A percentile compares a stretch with the other conserved stretches of the same genome.
phyloP scores from a whole-genome alignment of 2,113 vertebrate genomes.

The Limnothrissa miodon region DNA sequence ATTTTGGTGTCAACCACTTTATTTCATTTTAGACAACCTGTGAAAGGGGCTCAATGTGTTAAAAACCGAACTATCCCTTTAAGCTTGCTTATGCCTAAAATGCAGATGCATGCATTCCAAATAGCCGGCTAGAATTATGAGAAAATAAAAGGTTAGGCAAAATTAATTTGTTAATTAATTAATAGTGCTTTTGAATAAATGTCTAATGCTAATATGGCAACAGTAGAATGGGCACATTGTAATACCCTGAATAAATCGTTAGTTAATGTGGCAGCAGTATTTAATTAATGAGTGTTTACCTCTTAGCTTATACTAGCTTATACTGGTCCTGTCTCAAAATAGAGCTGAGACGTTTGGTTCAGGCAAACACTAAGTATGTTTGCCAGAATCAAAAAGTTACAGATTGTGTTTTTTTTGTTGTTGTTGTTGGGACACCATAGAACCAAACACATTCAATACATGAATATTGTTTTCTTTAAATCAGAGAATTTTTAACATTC shows the following conservation, averaged over 20 bases:
- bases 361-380: constrained; percentile 25
- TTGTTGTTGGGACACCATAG: neutral
- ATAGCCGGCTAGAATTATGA: neutral
- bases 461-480: neutral
- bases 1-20: too few relatives aligned
- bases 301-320: neutral
- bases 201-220: neutral
- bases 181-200: constrained; percentile 3
- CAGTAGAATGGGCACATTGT: neutral
- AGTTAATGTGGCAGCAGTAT: neutral
- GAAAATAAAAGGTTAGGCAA: neutral
- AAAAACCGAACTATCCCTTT: too few relatives aligned
- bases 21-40: too few relatives aligned
- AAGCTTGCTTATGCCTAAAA: constrained; percentile 2
- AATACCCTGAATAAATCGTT: neutral
- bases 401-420: neutral
- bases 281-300: neutral
- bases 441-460: neutral
- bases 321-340: neutral
- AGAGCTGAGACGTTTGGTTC: neutral
- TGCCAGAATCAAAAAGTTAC: neutral
- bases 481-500: neutral
- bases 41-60: too few relatives aligned
- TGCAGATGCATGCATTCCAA: neutral
- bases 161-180: neutral